A percentile compares a stretch with the other conserved stretches of the same genome.
Conservation (phyloP, 23 tunicate species). For the Ascidia mentula region DNA sequence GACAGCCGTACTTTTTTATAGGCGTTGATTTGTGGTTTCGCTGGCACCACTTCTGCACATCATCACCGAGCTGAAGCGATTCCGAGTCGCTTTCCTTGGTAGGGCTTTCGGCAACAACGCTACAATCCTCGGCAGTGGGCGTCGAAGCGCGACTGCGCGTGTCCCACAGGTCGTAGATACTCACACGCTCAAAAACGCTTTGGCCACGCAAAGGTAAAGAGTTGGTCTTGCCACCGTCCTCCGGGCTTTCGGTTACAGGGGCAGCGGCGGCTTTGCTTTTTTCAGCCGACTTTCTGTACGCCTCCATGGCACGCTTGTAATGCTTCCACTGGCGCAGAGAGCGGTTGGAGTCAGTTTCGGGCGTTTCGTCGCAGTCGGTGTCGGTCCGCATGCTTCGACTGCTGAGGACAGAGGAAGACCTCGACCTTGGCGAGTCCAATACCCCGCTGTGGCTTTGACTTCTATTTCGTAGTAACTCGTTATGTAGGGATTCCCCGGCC, state of each 20-base stretch:
- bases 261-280: constrained; percentile 20
- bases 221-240: neutral
- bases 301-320: constrained; percentile 81
- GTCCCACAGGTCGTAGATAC: constrained; percentile 31
- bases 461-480: constrained; percentile 7
- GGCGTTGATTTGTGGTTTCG: constrained; percentile 1
- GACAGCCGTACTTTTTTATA: constrained; percentile 7
- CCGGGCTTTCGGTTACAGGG: neutral
- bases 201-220: constrained; percentile 4
- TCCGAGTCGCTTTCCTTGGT: neutral
- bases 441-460: constrained; percentile 25
- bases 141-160: constrained; percentile 14
- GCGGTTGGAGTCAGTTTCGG: neutral
- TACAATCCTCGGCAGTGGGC: neutral
- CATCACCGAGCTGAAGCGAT: constrained; percentile 16
- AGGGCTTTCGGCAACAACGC: neutral
- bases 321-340: constrained; percentile 56
- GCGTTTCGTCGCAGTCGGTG: constrained; percentile 24
- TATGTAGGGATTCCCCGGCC: neutral
- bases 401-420: constrained; percentile 31
- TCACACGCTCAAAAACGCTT: constrained; percentile 27
- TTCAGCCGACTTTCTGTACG: constrained; percentile 60
- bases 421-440: constrained; percentile 30
- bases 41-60: neutral
- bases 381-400: constrained; percentile 25